Conservation (phyloP, 2,888 invertebrate species). For the Aricia artaxerxes region DNA sequence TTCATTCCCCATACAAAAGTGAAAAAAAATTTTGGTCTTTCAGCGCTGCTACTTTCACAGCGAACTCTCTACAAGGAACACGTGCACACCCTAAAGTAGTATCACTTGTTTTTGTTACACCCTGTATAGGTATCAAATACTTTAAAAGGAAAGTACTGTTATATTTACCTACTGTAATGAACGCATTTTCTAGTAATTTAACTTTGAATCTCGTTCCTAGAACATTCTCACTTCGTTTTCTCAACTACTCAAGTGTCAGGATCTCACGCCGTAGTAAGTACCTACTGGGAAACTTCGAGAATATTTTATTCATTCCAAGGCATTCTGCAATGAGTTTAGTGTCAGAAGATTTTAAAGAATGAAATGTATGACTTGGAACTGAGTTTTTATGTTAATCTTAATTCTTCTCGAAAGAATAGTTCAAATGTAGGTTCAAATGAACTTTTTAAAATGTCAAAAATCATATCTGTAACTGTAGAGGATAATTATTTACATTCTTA, state of each 20-base stretch:
- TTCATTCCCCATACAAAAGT: too few species aligned
- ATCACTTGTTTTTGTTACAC: too few species aligned
- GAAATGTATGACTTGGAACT: neutral
- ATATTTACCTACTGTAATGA: neutral
- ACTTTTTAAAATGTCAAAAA: neutral
- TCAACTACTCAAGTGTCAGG: constrained; percentile 16
- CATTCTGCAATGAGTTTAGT: neutral
- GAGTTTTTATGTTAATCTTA: neutral
- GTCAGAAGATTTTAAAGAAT: neutral
- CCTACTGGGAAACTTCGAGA: neutral
- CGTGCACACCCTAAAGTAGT: too few species aligned
- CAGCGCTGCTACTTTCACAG: too few species aligned
- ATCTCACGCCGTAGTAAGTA: constrained; percentile 2
- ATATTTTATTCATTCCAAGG: neutral
- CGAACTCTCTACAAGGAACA: too few species aligned
- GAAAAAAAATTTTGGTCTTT: too few species aligned
- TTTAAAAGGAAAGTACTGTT: too few species aligned
- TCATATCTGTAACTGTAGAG: too few species aligned
- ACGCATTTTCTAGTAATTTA: neutral
- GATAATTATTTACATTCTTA: too few species aligned
- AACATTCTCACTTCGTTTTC: constrained; percentile 11
- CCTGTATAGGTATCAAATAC: too few species aligned
- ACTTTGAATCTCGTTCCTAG: neutral
- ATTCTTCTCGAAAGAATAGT: too few species aligned
- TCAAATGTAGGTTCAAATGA: neutral